Conservation (phyloP, 2,888 invertebrate genomes). For the Heliconius hortense region DNA sequence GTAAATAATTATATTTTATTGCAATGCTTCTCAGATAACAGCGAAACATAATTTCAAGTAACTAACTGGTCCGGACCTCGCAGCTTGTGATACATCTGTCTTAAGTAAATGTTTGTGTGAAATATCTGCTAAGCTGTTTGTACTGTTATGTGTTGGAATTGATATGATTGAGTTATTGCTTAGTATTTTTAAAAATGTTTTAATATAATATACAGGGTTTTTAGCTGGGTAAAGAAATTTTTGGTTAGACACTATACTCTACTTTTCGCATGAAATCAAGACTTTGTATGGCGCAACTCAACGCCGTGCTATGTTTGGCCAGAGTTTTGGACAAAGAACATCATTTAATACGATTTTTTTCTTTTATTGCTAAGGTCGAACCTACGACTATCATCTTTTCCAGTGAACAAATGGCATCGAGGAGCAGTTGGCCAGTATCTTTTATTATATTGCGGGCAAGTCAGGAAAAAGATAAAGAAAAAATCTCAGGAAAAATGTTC, state of each 20-base stretch:
- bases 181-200: background rate
- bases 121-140: slow-evolving; percentile 34
- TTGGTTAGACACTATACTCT: no score
- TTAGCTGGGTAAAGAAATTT: no score
- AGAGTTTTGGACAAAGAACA: background rate
- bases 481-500: background rate
- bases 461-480: no score
- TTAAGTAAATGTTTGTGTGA: slow-evolving; percentile 45
- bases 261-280: no score
- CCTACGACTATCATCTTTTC: background rate
- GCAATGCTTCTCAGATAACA: slow-evolving; percentile 63
- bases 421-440: background rate
- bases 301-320: no score
- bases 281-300: background rate
- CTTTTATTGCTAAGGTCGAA: background rate
- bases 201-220: background rate
- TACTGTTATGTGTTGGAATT: slow-evolving; percentile 12
- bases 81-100: slow-evolving; percentile 49
- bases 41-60: slow-evolving; percentile 67
- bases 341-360: background rate
- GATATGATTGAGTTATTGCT: background rate
- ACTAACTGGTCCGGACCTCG: slow-evolving; percentile 66
- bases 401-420: background rate
- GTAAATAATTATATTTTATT: slow-evolving; percentile 79
- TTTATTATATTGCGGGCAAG: background rate